Base-by-base conservation (phyloP, 2,113 vertebrate species). In the Embiotoca jacksoni region DNA sequence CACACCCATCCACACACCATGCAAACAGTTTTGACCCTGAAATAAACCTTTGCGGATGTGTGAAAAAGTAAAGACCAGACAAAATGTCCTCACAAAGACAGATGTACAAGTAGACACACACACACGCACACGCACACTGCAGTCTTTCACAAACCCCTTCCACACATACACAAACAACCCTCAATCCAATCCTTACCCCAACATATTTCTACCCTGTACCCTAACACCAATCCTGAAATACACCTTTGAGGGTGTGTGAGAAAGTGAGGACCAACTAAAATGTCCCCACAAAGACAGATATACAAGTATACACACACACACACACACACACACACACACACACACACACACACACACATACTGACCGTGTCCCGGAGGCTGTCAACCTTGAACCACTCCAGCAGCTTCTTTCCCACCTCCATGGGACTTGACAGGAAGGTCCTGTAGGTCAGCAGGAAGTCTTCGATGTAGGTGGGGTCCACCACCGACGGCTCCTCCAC, bases 401-500 rank as follows among this genome's bases (percentile, higher is more conserved):
- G 85, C n/a, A 99, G 95, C 53, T 98, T 98, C 83, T 88, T 93
- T 41, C 98, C 96, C 69, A 99, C 96, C 85, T 98, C 95, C 95
- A 99, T 94, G 32, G 97, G 97, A 84, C 94, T 97, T 63, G 95
- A 93, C 75, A 99, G 95, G 93, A 99, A 99, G 1, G 98, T 99
- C 83, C 98, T 95, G 60, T 98, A 97, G 0, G 97, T 99, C 73
- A 99, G 77, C 14, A 99, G 94, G 87, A 99, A 99, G 95, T 99
- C 98, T 91, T 99, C 98, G 0, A 99, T 98, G 78, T 98, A 99
- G 15, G 98, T 99, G 80, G 98, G 97, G 89, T 99, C 98, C 82
- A 99, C 98, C 79, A 99, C 96, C 0, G 98, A 99, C 39, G 98
- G 98, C 58, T 99, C 98, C 90, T 99, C 98, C 93, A 99, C 97